Base-by-base conservation (phyloP, 2,888 invertebrate genomes). In the Gastrophysa polygoni region DNA sequence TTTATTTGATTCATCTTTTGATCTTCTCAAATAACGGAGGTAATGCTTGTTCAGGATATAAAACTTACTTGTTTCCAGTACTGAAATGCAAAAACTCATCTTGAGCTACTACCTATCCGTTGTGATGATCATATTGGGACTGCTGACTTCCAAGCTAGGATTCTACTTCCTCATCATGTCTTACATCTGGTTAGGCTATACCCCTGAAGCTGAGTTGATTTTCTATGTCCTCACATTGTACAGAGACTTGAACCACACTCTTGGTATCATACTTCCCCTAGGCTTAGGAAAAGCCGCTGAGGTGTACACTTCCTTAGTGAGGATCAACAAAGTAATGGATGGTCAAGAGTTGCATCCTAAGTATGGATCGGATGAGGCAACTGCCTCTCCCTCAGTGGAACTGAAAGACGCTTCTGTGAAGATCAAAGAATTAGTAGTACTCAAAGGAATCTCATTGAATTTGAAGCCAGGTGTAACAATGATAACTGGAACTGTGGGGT, bases 141-240 rank as follows among this genome's bases (percentile, higher is more conserved):
- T 69, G 20, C 21, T 79, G 14, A 72, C 74, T 51, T 71, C 76
- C 5, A 71, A 73, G 59, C 50, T 79, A 0, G 78, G 78, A 11
- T 78, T 80, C 63, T 80, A 76, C 58, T 57, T 79, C 17, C 73
- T 79, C 55, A 66, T 81, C 28, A 69, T 78, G 56, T 86, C 89
- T 0, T 92, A 88, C 76, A 88, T 90, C 29, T 82, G 91, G 48
- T 82, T 88, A 1, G 90, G 90, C 20, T 83, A 90, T 69, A 80
- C 86, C 71, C 86, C 96, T 68, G 90, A 89, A 4, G 91, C 96
- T 6, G 92, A 95, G 77, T 86, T 86, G 76, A 92, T 94, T 14
- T 96, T 95, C 81, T 91, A 95, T 61, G 87, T 95, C 55, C 90
- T 93, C 14, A 91, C 95, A 10, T 91, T 95, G 79, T 96, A 93